A percentile compares a stretch with the other conserved stretches of the same genome.
phyloP scores from a whole-genome alignment of 2,113 vertebrate species.

The Apus apus region DNA sequence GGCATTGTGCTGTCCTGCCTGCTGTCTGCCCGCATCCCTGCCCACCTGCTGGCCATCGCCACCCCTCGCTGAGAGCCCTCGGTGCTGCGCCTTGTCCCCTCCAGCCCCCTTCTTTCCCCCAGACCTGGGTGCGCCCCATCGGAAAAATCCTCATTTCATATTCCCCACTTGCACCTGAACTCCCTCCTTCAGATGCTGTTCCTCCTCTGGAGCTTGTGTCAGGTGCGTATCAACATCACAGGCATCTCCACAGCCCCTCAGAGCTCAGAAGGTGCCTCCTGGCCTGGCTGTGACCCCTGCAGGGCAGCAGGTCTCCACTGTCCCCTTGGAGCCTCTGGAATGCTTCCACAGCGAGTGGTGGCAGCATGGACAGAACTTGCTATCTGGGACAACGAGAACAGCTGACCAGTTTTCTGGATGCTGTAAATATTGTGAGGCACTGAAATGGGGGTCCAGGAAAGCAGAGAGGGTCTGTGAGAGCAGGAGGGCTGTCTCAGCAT shows the following conservation, averaged over 20 bases:
- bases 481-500: neutral
- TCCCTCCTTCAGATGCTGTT: neutral
- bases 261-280: neutral
- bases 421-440: neutral
- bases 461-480: neutral
- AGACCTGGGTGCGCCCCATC: neutral
- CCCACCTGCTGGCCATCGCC: neutral
- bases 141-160: neutral
- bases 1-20: conserved; percentile 83
- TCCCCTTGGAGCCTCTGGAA: neutral
- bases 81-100: neutral
- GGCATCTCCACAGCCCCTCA: neutral
- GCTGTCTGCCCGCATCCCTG: conserved; percentile 72
- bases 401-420: neutral
- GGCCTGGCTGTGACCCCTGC: neutral
- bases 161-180: neutral
- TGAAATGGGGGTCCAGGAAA: neutral
- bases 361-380: neutral
- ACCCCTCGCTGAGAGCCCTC: neutral
- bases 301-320: neutral
- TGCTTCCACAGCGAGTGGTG: rapidly evolving
- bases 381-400: neutral
- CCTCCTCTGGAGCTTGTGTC: neutral
- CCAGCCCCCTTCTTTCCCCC: neutral
- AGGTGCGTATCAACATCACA: rapidly evolving